A percentile compares a stretch with the other conserved stretches of the same genome.
Conservation (phyloP, 1,140 invertebrate genomes). For the Apis dorsata region DNA sequence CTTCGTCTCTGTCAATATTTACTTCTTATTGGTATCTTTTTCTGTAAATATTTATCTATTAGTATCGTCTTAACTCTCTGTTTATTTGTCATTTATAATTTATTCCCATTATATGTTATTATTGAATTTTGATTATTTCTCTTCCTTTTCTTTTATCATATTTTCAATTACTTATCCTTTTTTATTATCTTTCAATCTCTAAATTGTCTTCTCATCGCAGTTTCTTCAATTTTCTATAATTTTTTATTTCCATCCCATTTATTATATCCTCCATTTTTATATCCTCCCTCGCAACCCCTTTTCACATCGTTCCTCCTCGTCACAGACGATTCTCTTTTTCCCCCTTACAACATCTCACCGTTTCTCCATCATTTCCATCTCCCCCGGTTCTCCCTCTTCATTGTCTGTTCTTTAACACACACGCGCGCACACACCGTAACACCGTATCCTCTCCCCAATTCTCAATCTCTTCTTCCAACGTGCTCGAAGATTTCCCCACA, state of each 20-base stretch:
- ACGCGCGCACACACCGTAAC: neutral
- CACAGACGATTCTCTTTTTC: too few species aligned
- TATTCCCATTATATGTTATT: too few species aligned
- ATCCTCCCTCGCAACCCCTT: neutral
- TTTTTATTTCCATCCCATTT: neutral
- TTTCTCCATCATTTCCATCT: neutral
- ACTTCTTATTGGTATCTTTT: too few species aligned
- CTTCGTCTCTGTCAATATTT: too few species aligned
- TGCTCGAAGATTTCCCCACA: conserved; percentile 34
- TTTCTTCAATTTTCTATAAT: neutral
- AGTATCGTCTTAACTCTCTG: neutral
- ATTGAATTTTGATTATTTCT: too few species aligned
- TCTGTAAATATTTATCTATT: neutral
- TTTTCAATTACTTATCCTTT: too few species aligned
- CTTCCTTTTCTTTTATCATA: too few species aligned
- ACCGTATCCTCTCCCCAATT: neutral
- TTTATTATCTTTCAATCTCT: too few species aligned
- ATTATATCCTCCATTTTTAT: neutral
- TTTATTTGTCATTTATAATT: too few species aligned
- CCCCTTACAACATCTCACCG: neutral
- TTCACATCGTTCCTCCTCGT: neutral
- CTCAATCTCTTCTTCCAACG: conserved; percentile 1
- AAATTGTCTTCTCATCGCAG: too few species aligned
- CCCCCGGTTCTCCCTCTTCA: neutral
- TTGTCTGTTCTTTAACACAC: too few species aligned